Evolutionary conservation across 2,888 invertebrate species (phyloP), one percentile per base, ranked within the genome.

Genomic region (Coecobrya sp.): DNA sequence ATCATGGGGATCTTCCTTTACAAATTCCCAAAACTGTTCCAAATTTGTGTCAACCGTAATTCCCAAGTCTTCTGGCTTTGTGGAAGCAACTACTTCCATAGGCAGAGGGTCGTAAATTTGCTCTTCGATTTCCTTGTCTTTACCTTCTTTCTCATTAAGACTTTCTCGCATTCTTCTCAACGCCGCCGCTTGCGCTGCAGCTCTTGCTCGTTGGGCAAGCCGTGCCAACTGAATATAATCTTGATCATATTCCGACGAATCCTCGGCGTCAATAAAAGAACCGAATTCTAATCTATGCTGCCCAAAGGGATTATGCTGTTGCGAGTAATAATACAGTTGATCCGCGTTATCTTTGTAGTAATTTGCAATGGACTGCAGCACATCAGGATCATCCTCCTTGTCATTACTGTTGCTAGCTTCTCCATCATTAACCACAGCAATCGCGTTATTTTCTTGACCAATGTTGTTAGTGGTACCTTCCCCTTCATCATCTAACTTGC

Each of bases 21-120:
- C 95, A 93, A 95, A 95, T 27, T 95, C 93, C 95, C 95, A 95
- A 85, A 95, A 95, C 59, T 95, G 95, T 0, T 95, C 94, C 68
- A 95, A 84, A 2, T 88, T 93, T 2, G 94, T 93, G 42, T 93
- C 93, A 0, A 89, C 86, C 4, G 93, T 93, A 27, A 93, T 93
- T 4, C 93, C 93, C 49, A 94, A 86, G 16, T 93, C 91, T 13
- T 93, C 93, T 1, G 93, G 70, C 25, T 88, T 82, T 13, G 86
- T 93, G n/a, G 93, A 91, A 0, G 93, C 93, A 13, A 95, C 92
- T 30, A 94, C 92, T 93, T 94, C 94, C 95, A 94, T 94, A 0
- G 94, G 94, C 16, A 94, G 76, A 7, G 93, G 94, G 82, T 95
- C 95, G 93, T 93, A 95, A 8, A 93, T 89, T 62, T 93, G 93